These are phyloP conservation scores for Nemotelus nigrinus DNA, from an alignment of 2,888 invertebrate genomes.

Conservation along the genomic window DNA sequence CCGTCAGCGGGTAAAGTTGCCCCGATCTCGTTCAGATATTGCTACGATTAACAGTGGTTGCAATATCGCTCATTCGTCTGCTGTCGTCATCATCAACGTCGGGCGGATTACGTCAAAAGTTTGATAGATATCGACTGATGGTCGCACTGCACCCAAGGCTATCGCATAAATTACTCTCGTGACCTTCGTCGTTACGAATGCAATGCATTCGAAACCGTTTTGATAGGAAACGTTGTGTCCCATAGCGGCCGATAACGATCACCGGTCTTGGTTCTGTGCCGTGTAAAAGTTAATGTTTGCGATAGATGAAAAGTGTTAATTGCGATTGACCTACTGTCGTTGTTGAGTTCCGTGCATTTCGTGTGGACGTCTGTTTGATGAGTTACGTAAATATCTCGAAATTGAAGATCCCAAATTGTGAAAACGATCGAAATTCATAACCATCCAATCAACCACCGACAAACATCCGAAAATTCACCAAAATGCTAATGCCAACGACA, in stretches of 20 bases:
- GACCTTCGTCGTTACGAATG: background rate
- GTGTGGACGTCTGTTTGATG: too few species aligned
- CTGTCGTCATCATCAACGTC: conserved; percentile 23
- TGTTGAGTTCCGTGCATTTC: too few species aligned
- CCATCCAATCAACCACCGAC: too few species aligned
- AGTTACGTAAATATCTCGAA: too few species aligned
- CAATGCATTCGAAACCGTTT: background rate
- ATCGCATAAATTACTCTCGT: background rate
- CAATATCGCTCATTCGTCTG: background rate
- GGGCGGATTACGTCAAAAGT: conserved; percentile 17
- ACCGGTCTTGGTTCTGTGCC: too few species aligned
- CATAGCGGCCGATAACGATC: background rate
- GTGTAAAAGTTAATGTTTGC: too few species aligned
- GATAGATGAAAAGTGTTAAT: too few species aligned
- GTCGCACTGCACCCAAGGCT: background rate
- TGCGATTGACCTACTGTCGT: too few species aligned
- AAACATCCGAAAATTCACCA: background rate
- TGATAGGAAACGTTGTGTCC: background rate
- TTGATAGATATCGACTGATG: background rate
- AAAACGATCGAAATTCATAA: too few species aligned
- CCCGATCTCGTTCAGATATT: background rate
- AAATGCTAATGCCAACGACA: conserved; percentile 38
- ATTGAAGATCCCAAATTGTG: too few species aligned
- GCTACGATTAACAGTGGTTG: too few species aligned
- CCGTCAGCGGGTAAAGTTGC: conserved; percentile 40